These are phyloP conservation scores for Apoda limacodes DNA, from an alignment of 2,888 invertebrate genomes.

Conservation along the genomic window DNA sequence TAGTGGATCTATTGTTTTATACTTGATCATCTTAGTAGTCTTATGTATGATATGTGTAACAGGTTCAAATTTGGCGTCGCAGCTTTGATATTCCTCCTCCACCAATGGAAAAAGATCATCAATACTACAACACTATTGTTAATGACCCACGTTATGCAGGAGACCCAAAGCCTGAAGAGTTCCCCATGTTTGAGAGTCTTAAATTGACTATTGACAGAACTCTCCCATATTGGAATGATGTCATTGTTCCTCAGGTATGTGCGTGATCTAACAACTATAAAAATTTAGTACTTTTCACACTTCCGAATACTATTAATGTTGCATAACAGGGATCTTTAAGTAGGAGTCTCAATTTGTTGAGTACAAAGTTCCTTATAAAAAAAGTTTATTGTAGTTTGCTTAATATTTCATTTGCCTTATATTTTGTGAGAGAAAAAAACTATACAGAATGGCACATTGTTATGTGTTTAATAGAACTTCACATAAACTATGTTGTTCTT, in stretches of 20 bases:
- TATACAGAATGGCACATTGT: too few relatives aligned
- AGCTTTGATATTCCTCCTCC: conserved; percentile 88
- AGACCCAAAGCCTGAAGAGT: conserved; percentile 79
- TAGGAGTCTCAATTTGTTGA: background rate
- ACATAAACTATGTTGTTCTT: too few relatives aligned
- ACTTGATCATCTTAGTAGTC: too few relatives aligned
- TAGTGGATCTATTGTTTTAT: too few relatives aligned
- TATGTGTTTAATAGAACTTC: too few relatives aligned
- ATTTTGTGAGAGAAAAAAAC: too few relatives aligned
- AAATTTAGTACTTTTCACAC: background rate
- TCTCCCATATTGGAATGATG: conserved; percentile 88
- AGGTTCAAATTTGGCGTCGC: conserved; percentile 88
- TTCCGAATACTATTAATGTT: background rate
- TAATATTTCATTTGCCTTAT: too few relatives aligned
- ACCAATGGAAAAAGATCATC: conserved; percentile 80
- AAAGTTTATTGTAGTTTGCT: too few relatives aligned
- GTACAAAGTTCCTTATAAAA: background rate
- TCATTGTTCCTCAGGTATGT: conserved; percentile 76
- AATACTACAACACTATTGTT: conserved; percentile 79
- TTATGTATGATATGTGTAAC: too few relatives aligned
- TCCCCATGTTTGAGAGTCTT: conserved; percentile 86
- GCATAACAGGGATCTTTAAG: too few relatives aligned
- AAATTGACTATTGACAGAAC: conserved; percentile 85
- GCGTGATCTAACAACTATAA: background rate
- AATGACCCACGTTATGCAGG: conserved; percentile 80